phyloP scores from a whole-genome alignment of 2,113 vertebrate genomes.

The Verasper variegatus region DNA sequence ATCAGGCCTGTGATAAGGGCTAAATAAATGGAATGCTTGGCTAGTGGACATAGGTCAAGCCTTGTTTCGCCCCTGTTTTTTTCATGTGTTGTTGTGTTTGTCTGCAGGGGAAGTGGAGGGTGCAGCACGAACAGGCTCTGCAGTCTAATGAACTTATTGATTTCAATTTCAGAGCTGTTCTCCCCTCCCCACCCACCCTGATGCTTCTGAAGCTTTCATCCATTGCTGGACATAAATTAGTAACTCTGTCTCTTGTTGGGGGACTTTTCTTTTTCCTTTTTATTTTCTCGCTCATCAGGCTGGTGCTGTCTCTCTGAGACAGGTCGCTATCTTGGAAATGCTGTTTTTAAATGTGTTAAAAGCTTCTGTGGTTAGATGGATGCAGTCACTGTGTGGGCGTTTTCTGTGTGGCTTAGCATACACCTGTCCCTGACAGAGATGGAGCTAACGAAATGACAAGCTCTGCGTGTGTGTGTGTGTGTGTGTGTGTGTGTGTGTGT shows the following conservation, averaged over 20 bases:
- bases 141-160: constrained; percentile 91
- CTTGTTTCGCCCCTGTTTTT: constrained; percentile 70
- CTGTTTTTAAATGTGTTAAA: constrained; percentile 78
- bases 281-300: not conserved
- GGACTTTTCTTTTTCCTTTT: constrained; percentile 20
- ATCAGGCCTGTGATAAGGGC: constrained; percentile 76
- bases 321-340: constrained; percentile 64
- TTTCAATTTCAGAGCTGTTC: constrained; percentile 86
- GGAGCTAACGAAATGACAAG: constrained; percentile 55
- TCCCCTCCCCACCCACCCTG: constrained; percentile 36
- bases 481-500: constrained; percentile 10
- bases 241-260: constrained; percentile 70
- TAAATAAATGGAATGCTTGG: constrained; percentile 82
- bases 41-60: constrained; percentile 80
- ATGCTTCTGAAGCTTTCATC: constrained; percentile 71
- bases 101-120: constrained; percentile 78
- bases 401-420: constrained; percentile 59
- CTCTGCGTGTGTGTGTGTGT: constrained; percentile 22
- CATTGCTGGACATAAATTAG: constrained; percentile 78
- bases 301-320: constrained; percentile 16
- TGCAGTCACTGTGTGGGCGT: constrained; percentile 50
- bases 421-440: constrained; percentile 74
- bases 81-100: constrained; percentile 75
- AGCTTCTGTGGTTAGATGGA: constrained; percentile 67
- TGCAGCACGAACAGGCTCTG: constrained; percentile 70